Conservation (phyloP, 1,140 invertebrate genomes). For the Battus philenor region DNA sequence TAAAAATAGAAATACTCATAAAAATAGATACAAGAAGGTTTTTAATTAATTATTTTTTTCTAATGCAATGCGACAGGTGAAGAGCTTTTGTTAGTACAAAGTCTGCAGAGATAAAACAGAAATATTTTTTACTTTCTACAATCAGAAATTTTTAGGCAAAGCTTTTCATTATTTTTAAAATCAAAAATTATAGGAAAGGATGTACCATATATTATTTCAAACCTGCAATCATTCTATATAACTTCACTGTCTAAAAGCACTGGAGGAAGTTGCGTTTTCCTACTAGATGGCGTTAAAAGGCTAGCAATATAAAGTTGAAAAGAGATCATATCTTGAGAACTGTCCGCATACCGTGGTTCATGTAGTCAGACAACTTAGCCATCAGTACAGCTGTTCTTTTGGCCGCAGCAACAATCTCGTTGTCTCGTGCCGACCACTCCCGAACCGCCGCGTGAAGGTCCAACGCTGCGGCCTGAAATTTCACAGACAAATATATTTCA, state of each 20-base stretch:
- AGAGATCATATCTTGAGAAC: not conserved
- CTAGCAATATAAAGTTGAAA: not conserved
- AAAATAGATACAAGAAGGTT: too few species aligned
- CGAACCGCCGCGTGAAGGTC: slow-evolving; percentile 97
- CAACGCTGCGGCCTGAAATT: slow-evolving; percentile 93
- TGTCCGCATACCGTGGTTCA: slow-evolving; percentile 41
- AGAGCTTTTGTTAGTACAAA: too few species aligned
- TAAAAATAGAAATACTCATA: too few species aligned
- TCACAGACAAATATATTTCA: too few species aligned
- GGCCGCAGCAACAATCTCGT: slow-evolving; percentile 98
- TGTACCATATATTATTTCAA: not conserved
- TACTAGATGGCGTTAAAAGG: not conserved
- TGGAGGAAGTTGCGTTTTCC: not conserved
- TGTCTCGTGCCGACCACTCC: slow-evolving; percentile 99
- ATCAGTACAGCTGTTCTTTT: slow-evolving; percentile 98
- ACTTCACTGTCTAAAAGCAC: not conserved
- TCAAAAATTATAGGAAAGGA: not conserved
- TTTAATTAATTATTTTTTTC: too few species aligned
- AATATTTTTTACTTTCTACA: too few species aligned
- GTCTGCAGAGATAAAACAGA: too few species aligned
- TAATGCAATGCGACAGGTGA: too few species aligned
- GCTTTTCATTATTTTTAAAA: too few species aligned
- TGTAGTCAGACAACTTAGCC: slow-evolving; percentile 92
- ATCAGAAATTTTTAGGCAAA: too few species aligned
- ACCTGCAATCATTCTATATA: not conserved